Evolutionary conservation across 2,888 invertebrate genomes (phyloP), one percentile per base, ranked within the genome.

Genomic region (Acrocyrtus sp.): DNA sequence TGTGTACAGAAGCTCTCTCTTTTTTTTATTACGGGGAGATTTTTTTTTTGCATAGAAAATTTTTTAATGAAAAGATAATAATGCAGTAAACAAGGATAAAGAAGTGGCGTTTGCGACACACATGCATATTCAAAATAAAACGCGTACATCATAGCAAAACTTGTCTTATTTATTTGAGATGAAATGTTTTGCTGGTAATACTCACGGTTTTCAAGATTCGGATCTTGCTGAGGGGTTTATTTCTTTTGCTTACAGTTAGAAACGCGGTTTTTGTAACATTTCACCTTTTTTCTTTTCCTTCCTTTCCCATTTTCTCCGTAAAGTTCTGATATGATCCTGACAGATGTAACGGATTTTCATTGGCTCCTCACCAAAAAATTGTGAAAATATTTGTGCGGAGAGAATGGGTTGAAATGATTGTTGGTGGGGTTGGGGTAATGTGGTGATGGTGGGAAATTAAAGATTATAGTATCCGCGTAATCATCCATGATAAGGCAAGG

Each of bases 291-390:
- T 53, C 58, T 27, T 39, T 51, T 34, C 51, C 29, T 51, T 19
- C 29, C 24, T 58, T 47, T 58, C 56, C 45, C 27, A n/a, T 65
- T 63, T 51, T 58, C 53, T 65, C 21, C 60, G 24, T n/a, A n/a
- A n/a, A n/a, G n/a, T 34, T 63, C 50, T 56, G 57, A 63, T 62
- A 63, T 57, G 70, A 70, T 48, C 56, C 67, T 63, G 73, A 75
- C 77, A 77, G 74, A 77, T 77, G 75, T 67, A 73, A 65, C 47
- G 45, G 70, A 75, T 74, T 75, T 75, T 74, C 70, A 78, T 78
- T 78, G 78, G 78, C 78, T 60, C 65, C 12, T 54, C 51, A 74
- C 78, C 78, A 78, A 75, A 70, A 74, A 61, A 48, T 45, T 45
- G 5, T 12, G n/a, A n/a, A 45, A n/a, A 45, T 45, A n/a, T 45